Evolutionary conservation across 2,888 invertebrate genomes (phyloP).

Genomic region (Adineta ricciae): DNA sequence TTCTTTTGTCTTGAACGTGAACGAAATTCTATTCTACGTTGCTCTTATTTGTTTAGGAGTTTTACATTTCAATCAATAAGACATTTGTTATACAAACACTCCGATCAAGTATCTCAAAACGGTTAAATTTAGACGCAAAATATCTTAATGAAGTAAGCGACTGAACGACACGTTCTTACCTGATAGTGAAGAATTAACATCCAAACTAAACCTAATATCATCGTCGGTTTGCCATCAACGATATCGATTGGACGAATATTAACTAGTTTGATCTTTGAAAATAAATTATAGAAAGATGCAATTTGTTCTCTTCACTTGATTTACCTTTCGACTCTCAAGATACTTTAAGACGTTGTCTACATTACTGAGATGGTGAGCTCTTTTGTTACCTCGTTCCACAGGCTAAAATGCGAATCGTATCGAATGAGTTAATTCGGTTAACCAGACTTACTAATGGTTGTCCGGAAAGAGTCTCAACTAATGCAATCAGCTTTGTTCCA

Average conservation of each 20-base stretch:
- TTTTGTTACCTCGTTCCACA: conserved; percentile 78
- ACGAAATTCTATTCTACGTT: not conserved
- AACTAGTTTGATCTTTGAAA: conserved; percentile 29
- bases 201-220: conserved; percentile 95
- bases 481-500: conserved; percentile 77
- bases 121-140: too few relatives aligned
- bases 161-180: too few relatives aligned
- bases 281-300: not conserved
- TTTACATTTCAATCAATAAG: not conserved
- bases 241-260: conserved; percentile 82
- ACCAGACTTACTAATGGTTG: conserved; percentile 69
- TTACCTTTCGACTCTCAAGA: conserved; percentile 68
- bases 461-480: conserved; percentile 94
- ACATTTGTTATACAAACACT: not conserved
- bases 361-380: conserved; percentile 90
- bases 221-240: conserved; percentile 87
- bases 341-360: conserved; percentile 88
- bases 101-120: not conserved
- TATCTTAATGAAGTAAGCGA: too few relatives aligned
- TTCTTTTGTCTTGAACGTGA: not conserved
- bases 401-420: conserved; percentile 56
- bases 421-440: too few relatives aligned
- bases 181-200: conserved; percentile 96
- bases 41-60: not conserved
- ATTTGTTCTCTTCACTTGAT: not conserved